These are phyloP conservation scores for Cephalophus harveyi DNA, from an alignment of 2,113 vertebrate species.

Conservation along the genomic window DNA sequence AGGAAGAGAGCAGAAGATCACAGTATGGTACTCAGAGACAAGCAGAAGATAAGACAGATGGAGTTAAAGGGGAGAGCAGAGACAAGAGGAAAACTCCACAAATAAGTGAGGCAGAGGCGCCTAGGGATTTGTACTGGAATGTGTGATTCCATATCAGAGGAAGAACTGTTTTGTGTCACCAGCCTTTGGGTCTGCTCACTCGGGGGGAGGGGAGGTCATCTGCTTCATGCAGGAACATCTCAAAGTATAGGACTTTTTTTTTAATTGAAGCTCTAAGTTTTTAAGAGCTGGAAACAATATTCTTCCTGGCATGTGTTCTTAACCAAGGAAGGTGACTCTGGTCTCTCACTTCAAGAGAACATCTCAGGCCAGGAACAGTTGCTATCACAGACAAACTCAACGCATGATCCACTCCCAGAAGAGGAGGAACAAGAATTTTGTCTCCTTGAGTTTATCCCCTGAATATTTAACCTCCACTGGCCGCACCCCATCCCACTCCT, in stretches of 20 bases:
- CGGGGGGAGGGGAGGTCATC: not conserved
- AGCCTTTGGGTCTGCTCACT: not conserved
- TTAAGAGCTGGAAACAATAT: not conserved
- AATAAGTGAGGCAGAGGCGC: slow-evolving; percentile 1
- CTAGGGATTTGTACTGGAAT: not conserved
- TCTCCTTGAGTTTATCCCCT: not conserved
- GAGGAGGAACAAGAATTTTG: not conserved
- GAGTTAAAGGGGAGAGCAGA: slow-evolving; percentile 55
- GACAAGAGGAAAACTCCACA: not conserved
- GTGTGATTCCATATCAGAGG: not conserved
- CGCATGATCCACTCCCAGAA: fast-evolving
- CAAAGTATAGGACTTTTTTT: not conserved
- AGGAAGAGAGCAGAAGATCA: slow-evolving; percentile 58
- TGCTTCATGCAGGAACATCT: not conserved
- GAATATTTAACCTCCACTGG: too few species aligned
- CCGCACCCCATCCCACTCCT: not conserved
- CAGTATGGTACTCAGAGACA: slow-evolving; percentile 54
- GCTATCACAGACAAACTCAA: not conserved
- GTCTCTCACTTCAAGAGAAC: not conserved
- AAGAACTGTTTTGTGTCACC: not conserved
- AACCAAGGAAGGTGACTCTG: not conserved
- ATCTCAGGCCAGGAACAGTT: not conserved
- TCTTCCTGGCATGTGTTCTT: not conserved
- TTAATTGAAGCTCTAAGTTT: not conserved
- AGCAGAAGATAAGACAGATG: slow-evolving; percentile 61